Conservation (phyloP, 2,113 vertebrate species). For the Pica pica region DNA sequence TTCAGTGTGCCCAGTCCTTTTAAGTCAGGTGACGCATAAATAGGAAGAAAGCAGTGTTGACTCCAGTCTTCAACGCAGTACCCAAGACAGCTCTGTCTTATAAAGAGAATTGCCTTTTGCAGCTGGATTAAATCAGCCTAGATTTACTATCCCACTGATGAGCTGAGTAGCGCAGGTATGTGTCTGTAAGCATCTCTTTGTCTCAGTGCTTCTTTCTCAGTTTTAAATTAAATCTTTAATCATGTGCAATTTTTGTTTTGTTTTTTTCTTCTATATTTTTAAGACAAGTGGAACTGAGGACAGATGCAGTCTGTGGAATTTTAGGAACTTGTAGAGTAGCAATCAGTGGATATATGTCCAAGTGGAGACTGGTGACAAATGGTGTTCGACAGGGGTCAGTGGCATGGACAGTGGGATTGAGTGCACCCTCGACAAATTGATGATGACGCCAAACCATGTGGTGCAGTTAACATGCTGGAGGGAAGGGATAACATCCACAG, state of each 20-base stretch:
- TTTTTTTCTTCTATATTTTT: background rate
- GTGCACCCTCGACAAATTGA: background rate
- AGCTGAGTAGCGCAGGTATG: background rate
- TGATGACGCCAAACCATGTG: background rate
- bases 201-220: background rate
- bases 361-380: accelerated
- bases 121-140: background rate
- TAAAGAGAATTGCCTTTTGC: background rate
- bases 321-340: background rate
- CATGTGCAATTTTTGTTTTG: background rate
- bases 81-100: background rate
- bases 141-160: accelerated
- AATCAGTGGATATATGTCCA: accelerated
- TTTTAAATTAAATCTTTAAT: background rate
- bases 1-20: background rate
- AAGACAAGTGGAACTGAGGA: background rate
- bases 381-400: background rate
- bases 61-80: background rate
- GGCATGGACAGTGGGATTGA: background rate
- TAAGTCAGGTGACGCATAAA: accelerated
- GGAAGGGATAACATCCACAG: background rate
- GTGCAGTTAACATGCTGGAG: background rate
- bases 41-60: background rate
- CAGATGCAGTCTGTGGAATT: background rate
- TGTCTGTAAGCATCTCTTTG: background rate